Evolutionary conservation across 2,797 vertebrate species (phyloP), one percentile per base, ranked within the genome.

Genomic region (Lepilemur ruficaudatus): DNA sequence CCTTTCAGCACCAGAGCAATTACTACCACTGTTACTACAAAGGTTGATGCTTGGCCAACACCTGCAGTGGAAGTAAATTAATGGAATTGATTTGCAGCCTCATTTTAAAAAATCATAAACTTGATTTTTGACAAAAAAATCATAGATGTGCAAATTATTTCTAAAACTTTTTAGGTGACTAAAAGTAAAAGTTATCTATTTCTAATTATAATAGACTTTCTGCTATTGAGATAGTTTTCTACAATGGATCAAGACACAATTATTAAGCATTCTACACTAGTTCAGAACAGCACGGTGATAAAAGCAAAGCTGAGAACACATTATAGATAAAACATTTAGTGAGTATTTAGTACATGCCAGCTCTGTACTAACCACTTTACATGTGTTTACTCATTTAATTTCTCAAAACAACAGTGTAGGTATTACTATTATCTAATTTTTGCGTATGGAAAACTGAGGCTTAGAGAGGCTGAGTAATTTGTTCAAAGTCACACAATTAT

Each of bases 181-280:
- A 28, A 38, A 67, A 61, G 43, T 91, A 78, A 83, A 93, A 50
- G 25, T 67, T 89, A 30, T 28, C 17, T 85, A n/a, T 35, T 87
- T 90, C 20, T 95, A 67, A 73, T 88, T 85, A 48, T 61, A 88
- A 91, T 78, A 94, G 30, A 72, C 32, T 96, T 95, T 61, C 69
- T 96, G n/a, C 85, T 86, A 17, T 55, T 86, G 32, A 63, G 67
- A 61, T 25, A 55, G 35, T 63, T 88, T 94, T 88, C 55, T 85
- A 48, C 46, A 90, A 5, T 13, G 41, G 32, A 57, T 70, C 55
- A 92, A 48, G 57, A 46, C 20, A 78, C 0, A 65, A n/a, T 84
- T 61, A 86, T 59, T 83, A 81, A 67, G 63, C 32, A 69, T 73
- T 89, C 88, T 18, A 90, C 23, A 35, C 18, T 84, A 63, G 7